Base-by-base conservation (phyloP, 2,888 invertebrate species). In the Diogma glabrata region DNA sequence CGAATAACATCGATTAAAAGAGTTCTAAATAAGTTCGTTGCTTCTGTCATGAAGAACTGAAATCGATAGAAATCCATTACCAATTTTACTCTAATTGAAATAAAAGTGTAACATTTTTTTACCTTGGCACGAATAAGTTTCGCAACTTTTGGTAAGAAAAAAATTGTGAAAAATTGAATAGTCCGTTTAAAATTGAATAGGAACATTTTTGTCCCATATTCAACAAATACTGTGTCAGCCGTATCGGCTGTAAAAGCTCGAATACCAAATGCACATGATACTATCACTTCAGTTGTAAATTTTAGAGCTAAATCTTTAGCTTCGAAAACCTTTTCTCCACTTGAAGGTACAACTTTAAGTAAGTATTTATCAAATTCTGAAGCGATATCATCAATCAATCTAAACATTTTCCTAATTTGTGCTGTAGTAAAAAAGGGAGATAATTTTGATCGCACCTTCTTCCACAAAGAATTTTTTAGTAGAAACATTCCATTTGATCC, bases 1-100 rank as follows among this genome's bases (percentile, higher is more conserved):
- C 60, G 55, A 36, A 75, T 66, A 1, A 71, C 70, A 22, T 68
- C 64, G 60, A 67, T 69, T 17, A 75, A 64, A 0, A 60, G 54
- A 9, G 69, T 62, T n/a, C n/a, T n/a, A n/a, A n/a, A n/a, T n/a
- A n/a, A n/a, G n/a, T n/a, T n/a, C 60, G 67, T 69, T 17, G 75
- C 68, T 12, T 67, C 64, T 0, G 60, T 55, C 8, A 69, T 62
- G 2, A 76, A 55, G 50, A 73, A 76, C 24, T 46, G 2, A 1
- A 46, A n/a, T n/a, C n/a, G n/a, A n/a, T n/a, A n/a, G n/a, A n/a
- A n/a, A n/a, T n/a, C n/a, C n/a, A n/a, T n/a, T n/a, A n/a, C n/a
- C n/a, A n/a, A n/a, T n/a, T n/a, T n/a, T n/a, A n/a, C n/a, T n/a
- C n/a, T n/a, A n/a, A n/a, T n/a, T n/a, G n/a, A n/a, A n/a, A n/a